Evolutionary conservation across 2,113 vertebrate genomes (phyloP), one percentile per base, ranked within the genome.

Genomic region (Capreolus pygargus): DNA sequence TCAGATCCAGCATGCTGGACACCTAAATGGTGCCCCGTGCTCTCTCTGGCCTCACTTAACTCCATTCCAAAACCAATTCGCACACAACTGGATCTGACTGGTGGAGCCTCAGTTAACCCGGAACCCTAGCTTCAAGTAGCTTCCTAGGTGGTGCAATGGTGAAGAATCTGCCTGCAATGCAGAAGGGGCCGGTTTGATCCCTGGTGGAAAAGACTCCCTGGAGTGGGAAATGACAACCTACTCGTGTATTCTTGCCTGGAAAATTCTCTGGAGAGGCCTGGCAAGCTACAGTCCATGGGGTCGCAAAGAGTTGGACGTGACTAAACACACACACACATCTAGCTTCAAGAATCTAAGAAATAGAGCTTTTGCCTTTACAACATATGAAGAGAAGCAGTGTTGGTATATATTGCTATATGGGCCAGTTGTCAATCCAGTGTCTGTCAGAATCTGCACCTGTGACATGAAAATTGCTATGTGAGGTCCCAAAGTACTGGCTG

Each of bases 401-500:
- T 94, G 61, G 78, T 39, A 58, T 83, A 85, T 39, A 86, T n/a
- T n/a, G 14, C 25, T 60, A 25, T 55, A 52, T 52, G 15, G 39
- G 92, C 54, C 74, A 93, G 55, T 23, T 30, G 55, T 52, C 79
- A 87, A 67, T 74, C 54, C 61, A 76, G 30, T 79, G 74, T 47
- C 78, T 89, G n/a, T 84, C 81, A 91, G 76, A 92, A 86, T 78
- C 28, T 89, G 52, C 47, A 55, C 16, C 60, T 85, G 28, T 74
- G 61, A 95, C 95, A 86, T 79, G 86, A 19, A 95, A 97, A 91
- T 84, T 96, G 45, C 45, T 39, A 33, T 88, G 36, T 79, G 86
- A 94, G 27, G 90, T 43, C 85, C 82, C n/a, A 54, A 79, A 95
- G 54, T 36, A 61, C 47, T 84, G 45, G 57, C 74, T 86, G 58